Evolutionary conservation across 2,888 invertebrate genomes (phyloP).

Genomic region (Cactoblastis cactorum): DNA sequence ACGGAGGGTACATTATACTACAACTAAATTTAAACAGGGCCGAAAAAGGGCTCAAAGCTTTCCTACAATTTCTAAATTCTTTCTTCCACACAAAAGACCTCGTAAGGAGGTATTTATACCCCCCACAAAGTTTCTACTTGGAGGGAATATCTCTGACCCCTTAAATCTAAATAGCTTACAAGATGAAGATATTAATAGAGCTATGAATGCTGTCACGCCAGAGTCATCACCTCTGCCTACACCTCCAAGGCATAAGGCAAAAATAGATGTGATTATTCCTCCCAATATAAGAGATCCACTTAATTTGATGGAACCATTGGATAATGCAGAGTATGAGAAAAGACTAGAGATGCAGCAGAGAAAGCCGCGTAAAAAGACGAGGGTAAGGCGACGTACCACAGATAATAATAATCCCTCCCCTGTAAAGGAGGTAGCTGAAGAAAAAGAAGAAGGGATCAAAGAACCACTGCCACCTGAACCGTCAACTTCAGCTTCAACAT

Average conservation of each 20-base stretch:
- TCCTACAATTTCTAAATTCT: conserved; percentile 84
- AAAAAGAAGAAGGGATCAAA: conserved; percentile 53
- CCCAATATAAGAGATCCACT: conserved; percentile 95
- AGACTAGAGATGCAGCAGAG: conserved; percentile 84
- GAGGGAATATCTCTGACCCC: conserved; percentile 97
- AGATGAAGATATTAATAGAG: conserved; percentile 87
- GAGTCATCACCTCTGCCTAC: conserved; percentile 94
- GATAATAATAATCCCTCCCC: conserved; percentile 68
- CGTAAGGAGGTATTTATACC: conserved; percentile 88
- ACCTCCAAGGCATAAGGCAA: conserved; percentile 87
- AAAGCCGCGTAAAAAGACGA: conserved; percentile 84
- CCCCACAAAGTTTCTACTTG: conserved; percentile 95
- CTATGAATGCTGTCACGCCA: conserved; percentile 94
- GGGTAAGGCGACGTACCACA: conserved; percentile 70
- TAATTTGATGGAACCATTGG: conserved; percentile 89
- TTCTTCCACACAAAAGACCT: conserved; percentile 85
- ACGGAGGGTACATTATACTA: conserved; percentile 63
- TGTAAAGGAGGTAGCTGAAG: conserved; percentile 38
- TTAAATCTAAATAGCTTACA: conserved; percentile 95
- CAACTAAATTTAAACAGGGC: conserved; percentile 68
- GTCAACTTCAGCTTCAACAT: conserved; percentile 59
- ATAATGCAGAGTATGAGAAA: conserved; percentile 90
- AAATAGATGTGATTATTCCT: conserved; percentile 94
- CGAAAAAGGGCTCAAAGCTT: conserved; percentile 85
- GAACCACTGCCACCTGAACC: conserved; percentile 61